Evolutionary conservation across 2,797 vertebrate genomes (phyloP), one percentile per base, ranked within the genome.

Genomic region (Lutjanus campechanus): DNA sequence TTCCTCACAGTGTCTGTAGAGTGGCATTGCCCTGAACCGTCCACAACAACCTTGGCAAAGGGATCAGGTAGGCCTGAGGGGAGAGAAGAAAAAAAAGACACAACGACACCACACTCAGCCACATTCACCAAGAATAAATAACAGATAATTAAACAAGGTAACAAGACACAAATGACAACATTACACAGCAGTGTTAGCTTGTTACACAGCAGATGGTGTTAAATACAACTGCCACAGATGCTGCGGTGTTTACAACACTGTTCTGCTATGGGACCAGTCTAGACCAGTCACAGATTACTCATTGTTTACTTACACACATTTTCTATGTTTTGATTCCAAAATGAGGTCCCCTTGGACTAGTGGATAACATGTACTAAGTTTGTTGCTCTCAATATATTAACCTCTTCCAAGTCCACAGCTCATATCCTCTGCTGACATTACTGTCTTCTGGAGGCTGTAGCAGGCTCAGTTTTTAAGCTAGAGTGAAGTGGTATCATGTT

Each of bases 1-100:
- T 99, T 99, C 96, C 97, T 99, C 96, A 99, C 98, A 90, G 98
- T 99, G 96, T 99, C 98, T 91, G 98, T 99, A 58, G 98, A 99
- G 96, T 99, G 98, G 95, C 98, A 99, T 86, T 99, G 98, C 54
- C 98, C 98, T 76, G 98, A 99, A 85, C 98, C 98, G 8, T 99
- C 98, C 92, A 99, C 98, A 58, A 99, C 97, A 85, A 99, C 97
- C 90, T 99, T 99, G 88, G 98, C 98, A 91, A 99, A 99, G 65
- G 98, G 98, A 93, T 99, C 98, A 62, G 98, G 98, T 84, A 99
- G 97, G 83, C 98, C 98, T 99, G 93, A n/a, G 51, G 50, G 56
- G 63, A 73, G 55, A 77, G 29, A 76, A 40, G 9, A 7, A 17
- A 49, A 54, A 55, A 62, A 15, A 54, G 53, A 62, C 15, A 61